Percentiles rank a stretch among this genome's conserved stretches.
phyloP scores from a whole-genome alignment of 2,797 vertebrate genomes.

The Borostomias antarcticus region DNA sequence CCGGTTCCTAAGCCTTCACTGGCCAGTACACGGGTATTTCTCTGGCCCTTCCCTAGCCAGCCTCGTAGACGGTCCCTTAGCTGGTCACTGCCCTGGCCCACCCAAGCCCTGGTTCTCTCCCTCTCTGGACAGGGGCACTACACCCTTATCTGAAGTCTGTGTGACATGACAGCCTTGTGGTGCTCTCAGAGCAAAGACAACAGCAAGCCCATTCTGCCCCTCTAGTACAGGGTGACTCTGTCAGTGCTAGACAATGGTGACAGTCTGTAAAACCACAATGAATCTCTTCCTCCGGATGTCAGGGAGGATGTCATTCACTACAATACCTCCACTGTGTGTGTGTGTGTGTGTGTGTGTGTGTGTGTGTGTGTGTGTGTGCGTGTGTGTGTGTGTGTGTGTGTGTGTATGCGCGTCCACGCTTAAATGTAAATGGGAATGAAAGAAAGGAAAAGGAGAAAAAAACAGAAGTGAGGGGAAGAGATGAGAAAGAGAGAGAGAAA shows the following conservation, averaged over 20 bases:
- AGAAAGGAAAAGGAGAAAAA: neutral
- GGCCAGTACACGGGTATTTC: too few relatives aligned
- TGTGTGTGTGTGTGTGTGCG: constrained; percentile 28
- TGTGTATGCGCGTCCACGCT: constrained; percentile 12
- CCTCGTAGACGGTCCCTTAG: too few relatives aligned
- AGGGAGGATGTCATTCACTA: constrained; percentile 77
- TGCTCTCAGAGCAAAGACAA: neutral
- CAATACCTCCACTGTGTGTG: constrained; percentile 73
- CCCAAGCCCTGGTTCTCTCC: too few relatives aligned
- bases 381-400: constrained; percentile 36
- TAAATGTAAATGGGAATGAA: constrained; percentile 7
- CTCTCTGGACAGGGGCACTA: too few relatives aligned
- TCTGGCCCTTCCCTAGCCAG: too few relatives aligned
- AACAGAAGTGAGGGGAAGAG: neutral
- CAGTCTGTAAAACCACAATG: constrained; percentile 79
- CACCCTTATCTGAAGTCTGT: neutral
- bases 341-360: constrained; percentile 28
- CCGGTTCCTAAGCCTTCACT: too few relatives aligned
- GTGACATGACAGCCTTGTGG: neutral
- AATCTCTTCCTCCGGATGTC: constrained; percentile 80
- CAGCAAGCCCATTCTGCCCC: constrained; percentile 54
- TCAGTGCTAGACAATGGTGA: constrained; percentile 74
- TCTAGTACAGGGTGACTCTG: constrained; percentile 74
- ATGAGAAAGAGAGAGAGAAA: too few relatives aligned
- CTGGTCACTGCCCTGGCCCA: too few relatives aligned